Conservation (phyloP, 2,113 vertebrate genomes). For the Hucho hucho region DNA sequence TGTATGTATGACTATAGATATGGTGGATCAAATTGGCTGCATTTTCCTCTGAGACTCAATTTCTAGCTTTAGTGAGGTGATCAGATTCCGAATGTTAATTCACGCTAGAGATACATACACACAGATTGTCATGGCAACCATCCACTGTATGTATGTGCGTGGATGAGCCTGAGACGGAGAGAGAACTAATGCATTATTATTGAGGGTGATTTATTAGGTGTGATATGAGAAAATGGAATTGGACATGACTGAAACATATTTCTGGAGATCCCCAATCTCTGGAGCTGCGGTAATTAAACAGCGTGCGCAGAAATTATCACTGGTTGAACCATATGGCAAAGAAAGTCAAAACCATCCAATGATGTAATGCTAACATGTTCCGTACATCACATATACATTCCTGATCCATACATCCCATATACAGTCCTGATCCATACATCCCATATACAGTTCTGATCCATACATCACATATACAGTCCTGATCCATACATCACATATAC, state of each 20-base stretch:
- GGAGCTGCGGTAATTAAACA: slow-evolving; percentile 27
- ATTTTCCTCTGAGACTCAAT: not conserved
- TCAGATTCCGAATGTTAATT: slow-evolving; percentile 29
- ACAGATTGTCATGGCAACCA: slow-evolving; percentile 46
- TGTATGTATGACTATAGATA: not conserved
- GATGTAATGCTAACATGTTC: too few species aligned
- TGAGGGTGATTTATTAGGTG: slow-evolving; percentile 23
- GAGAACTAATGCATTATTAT: slow-evolving; percentile 10
- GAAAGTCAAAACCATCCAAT: too few species aligned
- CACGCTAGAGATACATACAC: slow-evolving; percentile 10
- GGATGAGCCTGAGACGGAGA: not conserved
- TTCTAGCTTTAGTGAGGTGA: slow-evolving; percentile 3
- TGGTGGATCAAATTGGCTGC: not conserved
- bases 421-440: too few species aligned
- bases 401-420: too few species aligned
- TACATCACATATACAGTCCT: too few species aligned
- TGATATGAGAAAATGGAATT: slow-evolving; percentile 22
- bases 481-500: too few species aligned
- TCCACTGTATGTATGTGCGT: not conserved
- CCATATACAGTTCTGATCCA: too few species aligned
- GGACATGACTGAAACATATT: slow-evolving; percentile 19
- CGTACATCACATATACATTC: too few species aligned
- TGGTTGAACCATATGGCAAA: slow-evolving; percentile 25
- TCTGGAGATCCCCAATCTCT: not conserved
- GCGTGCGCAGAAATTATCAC: not conserved